Conservation (phyloP, 1,140 invertebrate genomes). For the Brachionus rubens region DNA sequence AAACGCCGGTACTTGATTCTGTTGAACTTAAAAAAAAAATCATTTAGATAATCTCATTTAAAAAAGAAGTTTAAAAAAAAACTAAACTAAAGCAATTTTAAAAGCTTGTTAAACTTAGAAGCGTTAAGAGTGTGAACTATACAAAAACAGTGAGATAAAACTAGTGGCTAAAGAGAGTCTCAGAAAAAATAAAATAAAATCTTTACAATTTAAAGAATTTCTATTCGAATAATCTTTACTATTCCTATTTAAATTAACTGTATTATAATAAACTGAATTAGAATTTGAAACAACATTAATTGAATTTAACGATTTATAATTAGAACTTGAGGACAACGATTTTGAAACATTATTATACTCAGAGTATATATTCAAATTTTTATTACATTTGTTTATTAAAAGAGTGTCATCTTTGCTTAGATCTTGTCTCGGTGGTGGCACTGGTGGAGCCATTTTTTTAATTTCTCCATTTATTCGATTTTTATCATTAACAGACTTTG, state of each 20-base stretch:
- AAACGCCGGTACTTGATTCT: constrained; percentile 22
- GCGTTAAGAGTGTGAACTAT: too few relatives aligned
- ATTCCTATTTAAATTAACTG: background rate
- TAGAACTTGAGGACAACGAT: background rate
- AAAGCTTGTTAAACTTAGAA: too few relatives aligned
- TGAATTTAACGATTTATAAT: constrained; percentile 31
- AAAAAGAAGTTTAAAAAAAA: too few relatives aligned
- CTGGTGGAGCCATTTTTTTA: constrained; percentile 29
- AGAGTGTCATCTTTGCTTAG: background rate
- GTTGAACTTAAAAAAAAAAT: constrained; percentile 12
- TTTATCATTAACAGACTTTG: background rate
- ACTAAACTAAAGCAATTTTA: too few relatives aligned
- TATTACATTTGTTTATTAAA: constrained; percentile 26
- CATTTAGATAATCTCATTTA: background rate
- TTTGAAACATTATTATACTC: background rate
- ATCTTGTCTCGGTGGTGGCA: constrained; percentile 8
- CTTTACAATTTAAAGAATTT: constrained; percentile 29
- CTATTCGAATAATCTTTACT: background rate
- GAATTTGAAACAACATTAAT: constrained; percentile 23
- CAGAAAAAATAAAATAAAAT: too few relatives aligned
- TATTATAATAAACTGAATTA: constrained; percentile 25
- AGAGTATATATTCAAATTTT: constrained; percentile 21
- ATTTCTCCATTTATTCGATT: constrained; percentile 4
- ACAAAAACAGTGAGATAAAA: too few relatives aligned
- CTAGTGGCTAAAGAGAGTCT: too few relatives aligned